phyloP scores from a whole-genome alignment of 2,888 invertebrate genomes.

The Ormyrus rosae region DNA sequence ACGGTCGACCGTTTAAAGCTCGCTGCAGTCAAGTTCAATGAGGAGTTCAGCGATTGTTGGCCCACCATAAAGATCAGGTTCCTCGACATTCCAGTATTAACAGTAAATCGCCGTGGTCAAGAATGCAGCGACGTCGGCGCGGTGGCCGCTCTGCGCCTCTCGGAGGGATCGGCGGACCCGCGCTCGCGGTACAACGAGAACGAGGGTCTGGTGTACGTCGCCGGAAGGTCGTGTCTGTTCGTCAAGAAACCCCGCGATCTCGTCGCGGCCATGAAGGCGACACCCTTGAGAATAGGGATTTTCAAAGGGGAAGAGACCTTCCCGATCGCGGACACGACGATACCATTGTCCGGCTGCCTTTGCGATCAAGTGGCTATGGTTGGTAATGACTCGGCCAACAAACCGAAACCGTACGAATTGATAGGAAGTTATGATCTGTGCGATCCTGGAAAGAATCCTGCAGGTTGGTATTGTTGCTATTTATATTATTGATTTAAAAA shows the following conservation, averaged over 20 bases:
- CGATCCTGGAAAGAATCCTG: slow-evolving; percentile 69
- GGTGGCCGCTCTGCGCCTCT: no score
- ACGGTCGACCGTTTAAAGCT: slow-evolving; percentile 67
- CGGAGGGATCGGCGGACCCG: not conserved
- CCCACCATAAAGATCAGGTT: slow-evolving; percentile 69
- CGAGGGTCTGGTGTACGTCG: slow-evolving; percentile 63
- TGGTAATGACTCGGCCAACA: slow-evolving; percentile 66
- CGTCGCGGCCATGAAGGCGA: slow-evolving; percentile 65
- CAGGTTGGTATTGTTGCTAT: slow-evolving; percentile 32
- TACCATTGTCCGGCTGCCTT: slow-evolving; percentile 68
- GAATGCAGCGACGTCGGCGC: no score
- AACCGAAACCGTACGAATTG: slow-evolving; percentile 68
- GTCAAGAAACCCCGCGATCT: slow-evolving; percentile 68
- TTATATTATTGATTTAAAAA: not conserved
- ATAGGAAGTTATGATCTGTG: slow-evolving; percentile 63
- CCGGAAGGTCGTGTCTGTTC: slow-evolving; percentile 70
- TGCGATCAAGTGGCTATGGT: slow-evolving; percentile 72
- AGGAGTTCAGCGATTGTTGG: slow-evolving; percentile 59
- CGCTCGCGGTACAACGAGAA: slow-evolving; percentile 53
- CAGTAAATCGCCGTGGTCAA: slow-evolving; percentile 60
- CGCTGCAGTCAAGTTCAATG: slow-evolving; percentile 63
- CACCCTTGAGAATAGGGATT: slow-evolving; percentile 67
- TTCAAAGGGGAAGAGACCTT: slow-evolving; percentile 70
- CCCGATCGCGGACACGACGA: slow-evolving; percentile 69
- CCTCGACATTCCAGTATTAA: slow-evolving; percentile 71